Evolutionary conservation across 2,797 vertebrate species (phyloP).

Genomic region (Danio aesculapii): DNA sequence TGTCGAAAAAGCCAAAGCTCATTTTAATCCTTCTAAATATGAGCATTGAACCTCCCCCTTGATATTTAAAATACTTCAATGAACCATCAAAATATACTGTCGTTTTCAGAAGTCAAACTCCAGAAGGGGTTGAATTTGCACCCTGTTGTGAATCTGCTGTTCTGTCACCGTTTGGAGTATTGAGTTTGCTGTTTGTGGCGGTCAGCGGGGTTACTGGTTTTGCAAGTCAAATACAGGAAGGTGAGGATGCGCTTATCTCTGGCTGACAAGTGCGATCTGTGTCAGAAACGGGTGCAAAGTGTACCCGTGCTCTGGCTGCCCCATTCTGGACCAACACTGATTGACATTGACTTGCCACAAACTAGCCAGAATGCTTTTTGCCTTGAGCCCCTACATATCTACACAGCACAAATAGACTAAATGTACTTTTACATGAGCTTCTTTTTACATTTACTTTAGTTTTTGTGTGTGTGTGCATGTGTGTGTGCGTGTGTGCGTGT

Average conservation of each 20-base stretch:
- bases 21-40: no score
- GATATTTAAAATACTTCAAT: not conserved
- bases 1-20: no score
- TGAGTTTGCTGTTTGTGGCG: constrained; percentile 30
- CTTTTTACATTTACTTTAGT: no score
- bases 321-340: constrained; percentile 58
- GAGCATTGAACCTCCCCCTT: not conserved
- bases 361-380: constrained; percentile 53
- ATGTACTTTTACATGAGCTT: not conserved
- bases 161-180: constrained; percentile 33
- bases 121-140: not conserved
- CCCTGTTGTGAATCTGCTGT: not conserved
- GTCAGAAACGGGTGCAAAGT: constrained; percentile 58
- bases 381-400: constrained; percentile 46
- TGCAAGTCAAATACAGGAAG: constrained; percentile 60
- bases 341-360: constrained; percentile 57
- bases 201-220: constrained; percentile 54
- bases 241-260: constrained; percentile 56
- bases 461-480: not conserved
- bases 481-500: no score
- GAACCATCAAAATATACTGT: not conserved
- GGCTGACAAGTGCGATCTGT: constrained; percentile 56
- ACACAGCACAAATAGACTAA: constrained; percentile 1
- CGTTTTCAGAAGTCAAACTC: not conserved
- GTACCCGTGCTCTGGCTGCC: constrained; percentile 53